These are phyloP conservation scores for Notarius quadriscutis DNA, from an alignment of 2,113 vertebrate species.

Conservation along the genomic window DNA sequence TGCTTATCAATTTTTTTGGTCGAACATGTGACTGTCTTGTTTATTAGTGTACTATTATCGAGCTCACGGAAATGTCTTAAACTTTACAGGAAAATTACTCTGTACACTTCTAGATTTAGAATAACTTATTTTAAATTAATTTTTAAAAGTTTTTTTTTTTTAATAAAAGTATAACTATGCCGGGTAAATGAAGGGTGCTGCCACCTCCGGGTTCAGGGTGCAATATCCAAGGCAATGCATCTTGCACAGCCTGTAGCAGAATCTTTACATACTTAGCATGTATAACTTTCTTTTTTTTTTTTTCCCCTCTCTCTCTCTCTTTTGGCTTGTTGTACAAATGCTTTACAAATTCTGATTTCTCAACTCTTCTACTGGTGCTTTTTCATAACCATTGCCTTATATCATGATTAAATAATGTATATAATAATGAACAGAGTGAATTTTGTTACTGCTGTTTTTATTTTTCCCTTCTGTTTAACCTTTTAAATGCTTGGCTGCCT, in stretches of 20 bases:
- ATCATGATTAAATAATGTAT: not conserved
- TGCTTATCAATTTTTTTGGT: not conserved
- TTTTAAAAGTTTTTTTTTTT: not conserved
- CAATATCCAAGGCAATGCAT: not conserved
- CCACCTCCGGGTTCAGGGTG: not conserved
- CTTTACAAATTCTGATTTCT: not conserved
- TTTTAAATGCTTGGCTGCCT: not conserved
- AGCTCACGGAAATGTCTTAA: not conserved
- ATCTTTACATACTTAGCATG: not conserved
- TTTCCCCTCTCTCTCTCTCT: not conserved
- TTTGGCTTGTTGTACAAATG: not conserved
- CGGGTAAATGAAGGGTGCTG: not conserved
- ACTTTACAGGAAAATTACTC: not conserved
- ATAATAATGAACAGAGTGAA: not conserved
- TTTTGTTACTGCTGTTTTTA: not conserved
- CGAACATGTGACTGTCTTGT: not conserved
- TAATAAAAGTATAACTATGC: not conserved
- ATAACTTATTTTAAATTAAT: not conserved
- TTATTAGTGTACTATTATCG: not conserved
- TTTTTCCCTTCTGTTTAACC: not conserved
- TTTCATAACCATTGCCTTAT: slow-evolving; percentile 11
- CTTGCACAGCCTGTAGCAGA: not conserved
- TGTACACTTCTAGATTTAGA: not conserved
- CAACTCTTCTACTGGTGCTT: slow-evolving; percentile 9
- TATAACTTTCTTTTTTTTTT: not conserved